Conservation (phyloP, 2,113 vertebrate species). For the Lethenteron camtschaticum region DNA sequence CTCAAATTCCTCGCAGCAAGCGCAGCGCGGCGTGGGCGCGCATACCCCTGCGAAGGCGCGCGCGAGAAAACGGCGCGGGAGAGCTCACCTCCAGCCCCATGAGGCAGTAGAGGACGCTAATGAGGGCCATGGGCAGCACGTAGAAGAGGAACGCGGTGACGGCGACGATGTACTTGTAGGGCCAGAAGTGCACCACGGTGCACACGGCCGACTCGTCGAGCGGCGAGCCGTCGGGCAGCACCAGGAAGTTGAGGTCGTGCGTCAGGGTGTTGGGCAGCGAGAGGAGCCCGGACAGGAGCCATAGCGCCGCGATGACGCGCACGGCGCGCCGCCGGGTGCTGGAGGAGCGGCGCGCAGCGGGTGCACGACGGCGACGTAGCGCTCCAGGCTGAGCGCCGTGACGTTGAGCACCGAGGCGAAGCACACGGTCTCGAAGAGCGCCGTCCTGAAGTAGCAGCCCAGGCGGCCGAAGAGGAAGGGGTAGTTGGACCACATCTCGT, state of each 20-base stretch:
- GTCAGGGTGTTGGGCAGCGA: neutral
- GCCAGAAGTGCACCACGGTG: conserved; percentile 2
- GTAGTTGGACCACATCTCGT: conserved; percentile 73
- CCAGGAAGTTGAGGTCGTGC: neutral
- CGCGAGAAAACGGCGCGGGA: too few relatives aligned
- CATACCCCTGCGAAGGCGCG: too few relatives aligned
- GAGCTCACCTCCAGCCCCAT: conserved; percentile 24
- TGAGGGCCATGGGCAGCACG: conserved; percentile 5
- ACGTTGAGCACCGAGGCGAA: conserved; percentile 3
- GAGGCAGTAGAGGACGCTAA: neutral
- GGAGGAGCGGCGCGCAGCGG: neutral
- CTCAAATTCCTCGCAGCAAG: too few relatives aligned
- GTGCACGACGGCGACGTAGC: neutral
- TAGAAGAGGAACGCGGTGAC: conserved; percentile 2
- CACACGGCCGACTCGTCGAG: conserved; percentile 5
- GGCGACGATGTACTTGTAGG: neutral
- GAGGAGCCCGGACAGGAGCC: neutral
- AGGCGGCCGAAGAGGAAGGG: conserved; percentile 49
- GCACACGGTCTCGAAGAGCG: conserved; percentile 2
- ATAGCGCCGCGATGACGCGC: conserved; percentile 1
- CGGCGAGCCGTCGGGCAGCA: neutral
- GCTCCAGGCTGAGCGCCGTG: neutral
- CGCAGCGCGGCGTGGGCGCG: too few relatives aligned
- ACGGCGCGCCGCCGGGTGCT: neutral
- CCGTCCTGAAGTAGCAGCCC: conserved; percentile 60